Evolutionary conservation across 2,888 invertebrate genomes (phyloP).

Genomic region (Meiosimyza platycephala): DNA sequence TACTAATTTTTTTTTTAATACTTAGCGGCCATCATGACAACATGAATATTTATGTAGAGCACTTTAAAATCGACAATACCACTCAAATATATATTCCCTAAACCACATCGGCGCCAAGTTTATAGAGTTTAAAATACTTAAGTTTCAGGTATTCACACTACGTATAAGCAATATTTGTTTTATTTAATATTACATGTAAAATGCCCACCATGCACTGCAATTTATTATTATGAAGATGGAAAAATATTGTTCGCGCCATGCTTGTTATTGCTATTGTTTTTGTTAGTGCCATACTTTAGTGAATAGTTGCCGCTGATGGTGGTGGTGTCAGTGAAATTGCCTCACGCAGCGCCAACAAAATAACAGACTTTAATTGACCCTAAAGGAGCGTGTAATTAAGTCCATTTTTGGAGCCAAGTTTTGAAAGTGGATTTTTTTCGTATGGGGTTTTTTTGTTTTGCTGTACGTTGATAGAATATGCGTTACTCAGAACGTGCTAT

Average conservation of each 20-base stretch:
- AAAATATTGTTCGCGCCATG: background rate
- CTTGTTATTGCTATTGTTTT: conserved; percentile 4
- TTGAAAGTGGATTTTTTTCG: background rate
- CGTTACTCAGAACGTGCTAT: background rate
- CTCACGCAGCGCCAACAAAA: conserved; percentile 14
- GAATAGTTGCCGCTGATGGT: background rate
- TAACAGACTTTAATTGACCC: conserved; percentile 30
- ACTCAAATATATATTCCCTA: no score
- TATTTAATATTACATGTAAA: no score
- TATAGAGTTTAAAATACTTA: no score
- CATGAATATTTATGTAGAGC: no score
- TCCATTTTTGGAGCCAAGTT: conserved; percentile 28
- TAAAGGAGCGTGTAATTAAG: conserved; percentile 35
- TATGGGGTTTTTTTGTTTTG: no score
- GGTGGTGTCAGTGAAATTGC: background rate
- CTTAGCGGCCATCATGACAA: no score
- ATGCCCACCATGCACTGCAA: background rate
- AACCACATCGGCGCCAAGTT: no score
- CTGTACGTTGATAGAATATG: background rate
- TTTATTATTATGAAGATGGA: conserved; percentile 9
- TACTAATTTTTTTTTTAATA: no score
- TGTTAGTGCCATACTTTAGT: background rate
- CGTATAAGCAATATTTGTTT: no score
- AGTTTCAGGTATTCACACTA: no score
- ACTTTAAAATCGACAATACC: no score